These are phyloP conservation scores for Leucoraja ocellata DNA, from an alignment of 2,797 vertebrate genomes.

Conservation along the genomic window DNA sequence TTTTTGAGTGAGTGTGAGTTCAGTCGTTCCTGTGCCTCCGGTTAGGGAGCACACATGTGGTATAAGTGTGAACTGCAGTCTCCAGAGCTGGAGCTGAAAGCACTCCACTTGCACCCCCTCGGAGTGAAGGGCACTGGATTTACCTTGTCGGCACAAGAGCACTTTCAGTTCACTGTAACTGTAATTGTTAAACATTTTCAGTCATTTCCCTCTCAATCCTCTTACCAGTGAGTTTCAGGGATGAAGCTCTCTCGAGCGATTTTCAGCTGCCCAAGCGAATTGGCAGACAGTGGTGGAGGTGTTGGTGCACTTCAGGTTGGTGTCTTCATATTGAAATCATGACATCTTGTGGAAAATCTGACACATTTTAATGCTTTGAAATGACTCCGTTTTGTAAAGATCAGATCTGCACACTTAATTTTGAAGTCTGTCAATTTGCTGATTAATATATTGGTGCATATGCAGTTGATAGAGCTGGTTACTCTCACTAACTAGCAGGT, in stretches of 20 bases:
- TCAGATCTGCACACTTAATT: background rate
- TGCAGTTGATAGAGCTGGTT: background rate
- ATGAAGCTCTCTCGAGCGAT: background rate
- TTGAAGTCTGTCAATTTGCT: background rate
- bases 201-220: background rate
- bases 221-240: background rate
- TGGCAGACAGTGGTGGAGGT: background rate
- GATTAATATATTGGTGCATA: background rate
- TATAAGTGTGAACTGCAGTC: background rate
- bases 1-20: background rate
- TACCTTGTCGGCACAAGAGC: background rate
- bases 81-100: background rate
- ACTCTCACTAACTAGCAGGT: background rate
- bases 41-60: background rate
- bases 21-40: background rate
- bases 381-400: constrained; percentile 15
- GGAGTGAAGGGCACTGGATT: background rate
- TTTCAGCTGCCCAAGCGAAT: background rate
- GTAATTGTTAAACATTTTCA: constrained; percentile 12
- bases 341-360: background rate
- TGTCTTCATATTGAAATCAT: constrained; percentile 30
- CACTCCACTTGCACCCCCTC: background rate
- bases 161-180: background rate
- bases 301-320: background rate
- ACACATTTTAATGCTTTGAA: constrained; percentile 24